Evolutionary conservation across 2,888 invertebrate species (phyloP).

Genomic region (Agrochola litura): DNA sequence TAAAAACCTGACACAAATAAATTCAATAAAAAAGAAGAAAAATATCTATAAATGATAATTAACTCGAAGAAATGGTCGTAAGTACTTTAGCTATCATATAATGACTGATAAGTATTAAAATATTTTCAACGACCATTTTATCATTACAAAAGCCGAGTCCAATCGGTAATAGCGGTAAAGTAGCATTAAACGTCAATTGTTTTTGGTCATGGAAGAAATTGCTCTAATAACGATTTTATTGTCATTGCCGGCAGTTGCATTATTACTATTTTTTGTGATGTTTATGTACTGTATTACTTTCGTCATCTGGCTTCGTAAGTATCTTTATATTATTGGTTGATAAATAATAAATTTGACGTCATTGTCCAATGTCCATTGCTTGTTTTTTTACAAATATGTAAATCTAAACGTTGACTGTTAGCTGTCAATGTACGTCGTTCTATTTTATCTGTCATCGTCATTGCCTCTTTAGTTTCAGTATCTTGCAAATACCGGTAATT

Average conservation of each 20-base stretch:
- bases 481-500: neutral
- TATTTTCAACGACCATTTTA: constrained; percentile 22
- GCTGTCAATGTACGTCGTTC: constrained; percentile 3
- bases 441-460: constrained; percentile 5
- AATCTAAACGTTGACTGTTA: too few species aligned
- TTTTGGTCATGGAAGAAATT: constrained; percentile 46
- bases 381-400: neutral
- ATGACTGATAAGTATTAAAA: constrained; percentile 43
- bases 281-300: constrained; percentile 30
- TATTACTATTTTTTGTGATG: constrained; percentile 52
- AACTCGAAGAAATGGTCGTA: neutral
- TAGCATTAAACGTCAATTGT: neutral
- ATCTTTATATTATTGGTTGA: constrained; percentile 4
- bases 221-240: constrained; percentile 44
- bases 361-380: neutral
- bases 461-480: neutral
- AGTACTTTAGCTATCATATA: constrained; percentile 21
- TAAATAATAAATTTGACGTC: constrained; percentile 1
- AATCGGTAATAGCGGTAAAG: constrained; percentile 8
- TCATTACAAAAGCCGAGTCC: constrained; percentile 23
- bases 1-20: constrained; percentile 2
- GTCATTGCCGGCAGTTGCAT: constrained; percentile 57
- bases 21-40: neutral
- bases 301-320: constrained; percentile 62
- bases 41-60: neutral